Base-by-base conservation (phyloP, 1,140 invertebrate genomes). In the Drosophila subpulchrella region DNA sequence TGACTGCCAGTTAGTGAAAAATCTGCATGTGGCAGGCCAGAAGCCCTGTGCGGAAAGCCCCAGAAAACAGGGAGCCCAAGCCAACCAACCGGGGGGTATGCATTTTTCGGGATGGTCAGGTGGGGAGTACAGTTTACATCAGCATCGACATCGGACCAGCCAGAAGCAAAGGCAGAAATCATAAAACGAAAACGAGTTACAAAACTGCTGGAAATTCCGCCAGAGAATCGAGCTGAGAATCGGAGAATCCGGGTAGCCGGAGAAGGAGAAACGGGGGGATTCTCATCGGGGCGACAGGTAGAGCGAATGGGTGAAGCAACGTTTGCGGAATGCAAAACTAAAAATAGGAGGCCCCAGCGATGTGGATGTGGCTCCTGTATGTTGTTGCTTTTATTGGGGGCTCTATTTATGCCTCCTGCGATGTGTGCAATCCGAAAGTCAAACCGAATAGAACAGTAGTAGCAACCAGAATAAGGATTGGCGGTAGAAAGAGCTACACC, bases 171-270 rank as follows among this genome's bases (percentile, higher is more conserved):
- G 61, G 78, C 73, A 81, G 73, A 78, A 85, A 85, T 88, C 83
- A 88, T 88, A 88, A 88, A 88, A 89, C 67, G 83, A 88, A 88
- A 88, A 88, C 83, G 84, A 89, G 83, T 88, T 88, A 88, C 83
- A 88, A 76, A 86, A 75, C 82, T 74, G 81, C 82, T 85, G 77
- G 82, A 76, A 77, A 82, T 75, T 83, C 81, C 65, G 76, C 56
- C 60, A 71, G 56, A 54, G 67, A 58, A 68, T 57, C 65, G 60
- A 30, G 42, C 41, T 56, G 51, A 66, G 70, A 38, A 63, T 44
- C 39, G 17, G 56, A 39, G 34, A 55, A 51, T 68, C 13, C 20
- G 24, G 11, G 27, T n/a, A 44, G 63, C 24, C 30, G 34, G 30
- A 39, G 12, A 6, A n/a, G 17, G 32, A 2, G 47, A 27, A 4